Evolutionary conservation across 2,113 vertebrate species (phyloP).

Genomic region (Menura novaehollandiae): DNA sequence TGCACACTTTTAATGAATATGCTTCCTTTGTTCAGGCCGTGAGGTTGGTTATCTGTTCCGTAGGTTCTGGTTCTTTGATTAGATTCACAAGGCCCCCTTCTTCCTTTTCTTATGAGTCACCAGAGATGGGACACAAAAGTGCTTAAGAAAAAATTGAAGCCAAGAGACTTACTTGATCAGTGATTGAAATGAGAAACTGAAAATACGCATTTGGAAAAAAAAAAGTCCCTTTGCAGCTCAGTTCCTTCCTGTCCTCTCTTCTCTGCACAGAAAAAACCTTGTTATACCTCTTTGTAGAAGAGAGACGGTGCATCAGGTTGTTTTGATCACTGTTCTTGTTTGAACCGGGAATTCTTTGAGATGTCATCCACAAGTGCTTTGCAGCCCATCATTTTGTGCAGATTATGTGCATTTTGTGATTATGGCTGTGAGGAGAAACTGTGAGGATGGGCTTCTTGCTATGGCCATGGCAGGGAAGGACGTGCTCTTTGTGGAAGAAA

Average conservation of each 20-base stretch:
- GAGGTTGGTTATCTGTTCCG: background rate
- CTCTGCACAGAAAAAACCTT: background rate
- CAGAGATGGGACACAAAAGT: background rate
- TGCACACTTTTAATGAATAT: background rate
- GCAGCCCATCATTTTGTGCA: background rate
- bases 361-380: background rate
- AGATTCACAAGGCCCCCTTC: background rate
- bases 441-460: background rate
- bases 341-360: background rate
- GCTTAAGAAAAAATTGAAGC: background rate
- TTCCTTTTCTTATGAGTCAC: background rate
- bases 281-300: background rate
- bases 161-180: background rate
- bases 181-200: background rate
- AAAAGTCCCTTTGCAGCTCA: background rate
- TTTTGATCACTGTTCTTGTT: constrained; percentile 16
- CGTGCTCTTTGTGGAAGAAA: background rate
- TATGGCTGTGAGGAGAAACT: background rate
- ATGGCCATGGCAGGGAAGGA: background rate
- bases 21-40: background rate
- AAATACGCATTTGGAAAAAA: background rate
- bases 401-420: background rate
- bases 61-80: background rate
- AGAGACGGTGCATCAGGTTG: background rate
- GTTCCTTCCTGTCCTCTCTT: background rate